Conservation (phyloP, 2,888 invertebrate species). For the Archips crataeganus region DNA sequence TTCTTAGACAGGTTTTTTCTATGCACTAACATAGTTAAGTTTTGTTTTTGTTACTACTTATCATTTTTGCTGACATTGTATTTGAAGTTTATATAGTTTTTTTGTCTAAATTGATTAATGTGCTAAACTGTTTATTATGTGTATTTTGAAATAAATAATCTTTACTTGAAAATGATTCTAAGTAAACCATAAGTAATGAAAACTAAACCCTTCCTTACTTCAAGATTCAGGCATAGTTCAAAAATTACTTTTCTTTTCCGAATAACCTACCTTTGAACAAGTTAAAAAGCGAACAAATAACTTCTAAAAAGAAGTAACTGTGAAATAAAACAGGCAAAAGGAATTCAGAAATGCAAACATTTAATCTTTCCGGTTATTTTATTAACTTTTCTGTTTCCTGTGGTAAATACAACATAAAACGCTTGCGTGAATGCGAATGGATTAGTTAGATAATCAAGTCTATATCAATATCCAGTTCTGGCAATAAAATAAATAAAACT, state of each 20-base stretch:
- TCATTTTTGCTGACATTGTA: too few relatives aligned
- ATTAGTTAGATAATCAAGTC: not conserved
- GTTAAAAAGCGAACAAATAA: not conserved
- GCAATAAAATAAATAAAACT: not conserved
- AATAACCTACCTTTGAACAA: conserved; percentile 2
- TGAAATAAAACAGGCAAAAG: not conserved
- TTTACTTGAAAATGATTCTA: not conserved
- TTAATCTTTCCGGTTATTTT: not conserved
- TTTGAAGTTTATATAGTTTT: too few relatives aligned
- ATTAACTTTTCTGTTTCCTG: not conserved
- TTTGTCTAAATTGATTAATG: too few relatives aligned
- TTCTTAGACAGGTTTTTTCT: too few relatives aligned
- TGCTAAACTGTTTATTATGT: too few relatives aligned
- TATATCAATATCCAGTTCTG: not conserved
- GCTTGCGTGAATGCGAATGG: not conserved
- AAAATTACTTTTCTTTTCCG: not conserved
- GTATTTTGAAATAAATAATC: too few relatives aligned
- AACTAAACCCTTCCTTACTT: not conserved
- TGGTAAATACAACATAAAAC: not conserved
- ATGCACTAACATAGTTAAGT: too few relatives aligned
- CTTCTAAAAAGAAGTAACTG: not conserved
- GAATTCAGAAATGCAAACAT: not conserved
- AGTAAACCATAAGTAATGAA: not conserved
- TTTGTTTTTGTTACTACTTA: too few relatives aligned
- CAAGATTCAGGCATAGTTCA: not conserved